Evolutionary conservation across 2,888 invertebrate genomes (phyloP), one percentile per base, ranked within the genome.

Genomic region (Formica aserva): DNA sequence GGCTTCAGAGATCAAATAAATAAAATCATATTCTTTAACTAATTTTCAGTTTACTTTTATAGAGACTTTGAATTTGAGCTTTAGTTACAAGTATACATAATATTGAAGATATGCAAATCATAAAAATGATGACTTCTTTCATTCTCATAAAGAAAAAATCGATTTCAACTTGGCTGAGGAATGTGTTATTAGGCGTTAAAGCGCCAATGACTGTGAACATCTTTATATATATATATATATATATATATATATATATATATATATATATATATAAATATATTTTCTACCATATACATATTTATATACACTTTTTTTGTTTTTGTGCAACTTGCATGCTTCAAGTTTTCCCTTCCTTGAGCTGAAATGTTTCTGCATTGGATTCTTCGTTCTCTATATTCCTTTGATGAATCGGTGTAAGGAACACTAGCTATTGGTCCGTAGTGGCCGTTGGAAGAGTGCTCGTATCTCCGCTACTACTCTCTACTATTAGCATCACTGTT

Each of bases 401-500:
- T 90, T 92, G 91, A 76, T 87, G 90, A 90, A 93, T 91, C 26
- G 92, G 91, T 41, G 91, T 90, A 69, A 93, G 91, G 80, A 93
- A 92, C 87, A 93, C 91, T 92, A 93, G 92, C 91, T 94, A 94
- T 93, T 94, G 94, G 84, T 94, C 94, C 84, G 92, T 93, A 13
- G 91, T 65, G 26, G 92, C 86, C 5, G 92, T 87, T 4, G 92
- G 88, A 35, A 94, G 91, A 35, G 93, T 80, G 83, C 88, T 92
- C 15, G 93, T 89, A 45, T 94, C 94, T 15, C 91, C 92, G 45
- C 91, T 93, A 83, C 94, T 93, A 86, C 97, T 97, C 95, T 98
- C 98, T 22, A 98, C 98, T 88, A 98, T 97, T 66, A 98, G 96
- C 98, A 98, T 98, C 87, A 98, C 98, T 75, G 97, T 97, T 95